phyloP scores from a whole-genome alignment of 2,113 vertebrate species.

The Clupea harengus region DNA sequence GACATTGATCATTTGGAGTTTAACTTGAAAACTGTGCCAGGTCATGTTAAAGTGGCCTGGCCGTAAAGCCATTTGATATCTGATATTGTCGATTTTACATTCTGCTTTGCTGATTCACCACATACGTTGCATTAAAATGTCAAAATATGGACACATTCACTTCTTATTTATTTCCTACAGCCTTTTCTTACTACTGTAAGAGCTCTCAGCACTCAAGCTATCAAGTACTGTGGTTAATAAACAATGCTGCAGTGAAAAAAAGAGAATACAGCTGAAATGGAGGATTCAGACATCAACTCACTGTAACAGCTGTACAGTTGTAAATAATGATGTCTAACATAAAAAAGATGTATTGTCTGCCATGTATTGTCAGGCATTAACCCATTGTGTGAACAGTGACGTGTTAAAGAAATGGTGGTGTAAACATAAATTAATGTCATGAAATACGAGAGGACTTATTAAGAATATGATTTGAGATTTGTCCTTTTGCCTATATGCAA shows the following conservation, averaged over 20 bases:
- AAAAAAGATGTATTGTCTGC: not conserved
- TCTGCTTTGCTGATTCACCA: not conserved
- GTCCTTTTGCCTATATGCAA: not conserved
- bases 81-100: not conserved
- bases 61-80: constrained; percentile 41
- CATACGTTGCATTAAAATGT: not conserved
- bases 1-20: constrained; percentile 59
- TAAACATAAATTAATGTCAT: no score
- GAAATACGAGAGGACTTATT: no score
- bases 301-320: not conserved
- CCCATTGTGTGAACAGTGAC: not conserved
- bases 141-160: not conserved
- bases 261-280: no score
- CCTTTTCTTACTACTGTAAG: not conserved
- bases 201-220: not conserved
- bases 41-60: constrained; percentile 57
- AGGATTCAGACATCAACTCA: not conserved
- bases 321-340: not conserved
- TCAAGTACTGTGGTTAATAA: not conserved
- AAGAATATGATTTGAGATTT: no score
- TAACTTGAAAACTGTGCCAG: constrained; percentile 61
- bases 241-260: not conserved
- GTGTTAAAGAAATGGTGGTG: no score
- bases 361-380: not conserved
- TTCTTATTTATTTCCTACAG: not conserved